Percentiles rank a stretch among this genome's conserved stretches.
phyloP scores from a whole-genome alignment of 2,113 vertebrate species.

The Seriola dumerili region DNA sequence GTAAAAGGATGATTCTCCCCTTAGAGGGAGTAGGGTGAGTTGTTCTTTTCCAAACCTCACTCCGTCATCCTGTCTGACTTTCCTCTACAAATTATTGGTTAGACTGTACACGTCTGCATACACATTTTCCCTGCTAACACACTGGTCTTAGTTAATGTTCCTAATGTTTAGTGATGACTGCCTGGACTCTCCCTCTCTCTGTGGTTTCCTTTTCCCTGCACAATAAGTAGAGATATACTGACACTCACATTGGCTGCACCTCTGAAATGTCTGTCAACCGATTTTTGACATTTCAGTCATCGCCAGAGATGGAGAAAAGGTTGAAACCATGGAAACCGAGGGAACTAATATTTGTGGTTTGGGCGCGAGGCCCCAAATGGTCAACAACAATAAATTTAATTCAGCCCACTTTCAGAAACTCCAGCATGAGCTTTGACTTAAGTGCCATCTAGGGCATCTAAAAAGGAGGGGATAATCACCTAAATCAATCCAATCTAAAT shows the following conservation, averaged over 20 bases:
- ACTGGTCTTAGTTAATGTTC: conserved; percentile 20
- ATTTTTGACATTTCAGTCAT: conserved; percentile 18
- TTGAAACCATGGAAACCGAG: conserved; percentile 56
- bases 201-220: neutral
- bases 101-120: conserved; percentile 8
- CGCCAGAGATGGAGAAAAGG: conserved; percentile 1
- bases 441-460: neutral
- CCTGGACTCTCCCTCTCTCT: neutral
- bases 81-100: conserved; percentile 29
- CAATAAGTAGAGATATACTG: conserved; percentile 10
- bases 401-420: conserved; percentile 10
- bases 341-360: conserved; percentile 37
- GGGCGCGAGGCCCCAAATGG: conserved; percentile 25
- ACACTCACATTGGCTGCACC: conserved; percentile 26
- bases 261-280: conserved; percentile 40
- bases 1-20: neutral
- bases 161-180: conserved; percentile 29
- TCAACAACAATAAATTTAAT: conserved; percentile 27
- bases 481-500: neutral
- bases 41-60: conserved; percentile 10
- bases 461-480: neutral
- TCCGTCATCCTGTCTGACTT: conserved; percentile 23
- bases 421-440: conserved; percentile 24
- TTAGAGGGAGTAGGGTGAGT: neutral
- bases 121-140: conserved; percentile 24